Evolutionary conservation across 2,797 vertebrate genomes (phyloP), one percentile per base, ranked within the genome.

Genomic region (Malurus leucopterus): DNA sequence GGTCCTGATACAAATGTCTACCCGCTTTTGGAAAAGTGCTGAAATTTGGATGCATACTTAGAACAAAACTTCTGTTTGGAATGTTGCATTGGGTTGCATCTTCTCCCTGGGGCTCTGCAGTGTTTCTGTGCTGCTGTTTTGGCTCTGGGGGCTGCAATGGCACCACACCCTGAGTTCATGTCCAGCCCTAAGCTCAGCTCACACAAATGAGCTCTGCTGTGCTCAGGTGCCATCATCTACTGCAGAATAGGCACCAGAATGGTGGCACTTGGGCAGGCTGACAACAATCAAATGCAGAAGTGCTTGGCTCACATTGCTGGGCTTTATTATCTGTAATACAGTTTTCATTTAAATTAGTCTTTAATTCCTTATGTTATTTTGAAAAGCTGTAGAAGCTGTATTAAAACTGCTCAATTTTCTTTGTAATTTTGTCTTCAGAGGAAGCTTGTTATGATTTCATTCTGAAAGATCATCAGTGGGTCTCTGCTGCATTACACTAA

Each of bases 221-320:
- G 20, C 50, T 57, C 34, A 17, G 32, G 6, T 73, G n/a, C 20
- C 40, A 18, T 11, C n/a, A 23, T 6, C 26, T 24, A 3, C 64
- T 73, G 30, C 26, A 3, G 13, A 9, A 11, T 1, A 59, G 30
- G 40, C 26, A 15, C 30, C 51, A 29, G 34, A 57, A 41, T 5
- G 15, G n/a, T 16, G 16, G 34, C 8, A 3, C 4, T 43, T 34
- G 32, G 20, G n/a, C 29, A 29, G n/a, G 24, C 54, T 0, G 0
- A 50, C 68, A 83, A 2, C 34, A 29, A 26, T 12, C 41, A 43
- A 34, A 8, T 62, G 41, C 26, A 27, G 2, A 53, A 76, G 23
- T 23, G 11, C 7, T 2, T 43, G 26, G 4, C 18, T 69, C 8
- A 1, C 7, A 3, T 73, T 57, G 22, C 8, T 74, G 47, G 20